phyloP scores from a whole-genome alignment of 2,888 invertebrate genomes.

The Orchesella flavescens region DNA sequence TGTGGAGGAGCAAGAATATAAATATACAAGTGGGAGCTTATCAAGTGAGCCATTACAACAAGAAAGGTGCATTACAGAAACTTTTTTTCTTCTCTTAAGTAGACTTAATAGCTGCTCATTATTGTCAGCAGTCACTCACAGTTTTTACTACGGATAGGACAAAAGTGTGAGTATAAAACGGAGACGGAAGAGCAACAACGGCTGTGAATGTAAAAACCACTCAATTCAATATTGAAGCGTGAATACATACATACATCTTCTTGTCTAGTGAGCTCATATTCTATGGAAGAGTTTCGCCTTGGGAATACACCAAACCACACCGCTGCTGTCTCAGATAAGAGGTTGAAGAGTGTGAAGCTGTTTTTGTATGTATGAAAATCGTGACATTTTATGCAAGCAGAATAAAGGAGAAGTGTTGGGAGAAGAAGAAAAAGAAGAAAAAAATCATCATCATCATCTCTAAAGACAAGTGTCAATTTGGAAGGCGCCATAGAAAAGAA shows the following conservation, averaged over 20 bases:
- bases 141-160: constrained; percentile 2
- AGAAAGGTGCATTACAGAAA: constrained; percentile 53
- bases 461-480: constrained; percentile 69
- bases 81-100: constrained; percentile 42
- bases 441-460: constrained; percentile 46
- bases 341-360: constrained; percentile 27
- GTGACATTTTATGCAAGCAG: constrained; percentile 60
- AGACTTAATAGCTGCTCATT: constrained; percentile 52
- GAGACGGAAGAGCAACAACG: neutral
- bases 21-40: constrained; percentile 1
- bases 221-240: neutral
- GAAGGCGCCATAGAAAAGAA: constrained; percentile 67
- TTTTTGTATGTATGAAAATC: constrained; percentile 46
- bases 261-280: neutral
- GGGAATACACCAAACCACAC: too few species aligned
- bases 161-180: too few species aligned
- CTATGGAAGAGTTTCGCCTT: neutral
- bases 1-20: constrained; percentile 30
- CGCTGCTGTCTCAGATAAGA: neutral
- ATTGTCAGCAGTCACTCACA: constrained; percentile 14
- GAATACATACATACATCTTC: neutral
- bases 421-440: constrained; percentile 18
- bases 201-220: neutral
- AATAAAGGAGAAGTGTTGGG: neutral
- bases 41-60: constrained; percentile 11